Conservation (phyloP, 2,888 invertebrate genomes). For the Notodonta dromedarius region DNA sequence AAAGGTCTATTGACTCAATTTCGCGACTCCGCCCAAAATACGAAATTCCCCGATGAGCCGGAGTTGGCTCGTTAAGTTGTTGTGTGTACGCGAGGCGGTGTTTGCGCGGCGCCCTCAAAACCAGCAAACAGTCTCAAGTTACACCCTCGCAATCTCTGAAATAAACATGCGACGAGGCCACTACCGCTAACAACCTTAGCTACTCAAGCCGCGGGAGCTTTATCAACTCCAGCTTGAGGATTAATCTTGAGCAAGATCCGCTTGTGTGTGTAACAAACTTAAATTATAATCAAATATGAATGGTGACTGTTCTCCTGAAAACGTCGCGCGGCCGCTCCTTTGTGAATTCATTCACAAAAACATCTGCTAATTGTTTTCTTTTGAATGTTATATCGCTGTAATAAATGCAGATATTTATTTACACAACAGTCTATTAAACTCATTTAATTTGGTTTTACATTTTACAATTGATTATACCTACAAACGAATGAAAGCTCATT, state of each 20-base stretch:
- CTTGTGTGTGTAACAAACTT: constrained; percentile 59
- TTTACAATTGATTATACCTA: too few species aligned
- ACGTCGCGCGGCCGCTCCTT: constrained; percentile 24
- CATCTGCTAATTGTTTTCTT: constrained; percentile 24
- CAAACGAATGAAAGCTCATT: too few species aligned
- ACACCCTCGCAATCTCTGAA: constrained; percentile 76
- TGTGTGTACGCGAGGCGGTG: constrained; percentile 54
- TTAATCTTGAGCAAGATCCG: constrained; percentile 63
- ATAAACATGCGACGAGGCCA: constrained; percentile 73
- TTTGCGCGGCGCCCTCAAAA: constrained; percentile 69
- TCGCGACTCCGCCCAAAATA: constrained; percentile 43
- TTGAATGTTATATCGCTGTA: neutral
- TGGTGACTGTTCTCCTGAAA: constrained; percentile 37
- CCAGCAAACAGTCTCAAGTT: constrained; percentile 73
- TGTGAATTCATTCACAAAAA: constrained; percentile 27
- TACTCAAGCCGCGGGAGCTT: constrained; percentile 64
- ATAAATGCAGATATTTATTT: neutral
- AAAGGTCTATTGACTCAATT: constrained; percentile 60
- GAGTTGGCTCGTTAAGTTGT: constrained; percentile 72
- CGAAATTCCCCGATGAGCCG: constrained; percentile 62
- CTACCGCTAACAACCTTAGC: constrained; percentile 68
- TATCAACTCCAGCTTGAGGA: constrained; percentile 60
- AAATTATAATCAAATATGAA: constrained; percentile 67
- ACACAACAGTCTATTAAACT: too few species aligned
- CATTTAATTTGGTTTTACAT: too few species aligned